Percentiles rank a stretch among this genome's conserved stretches.
These are phyloP conservation scores for Saimiri boliviensis DNA, from an alignment of 2,113 vertebrate genomes.

Conservation along the genomic window DNA sequence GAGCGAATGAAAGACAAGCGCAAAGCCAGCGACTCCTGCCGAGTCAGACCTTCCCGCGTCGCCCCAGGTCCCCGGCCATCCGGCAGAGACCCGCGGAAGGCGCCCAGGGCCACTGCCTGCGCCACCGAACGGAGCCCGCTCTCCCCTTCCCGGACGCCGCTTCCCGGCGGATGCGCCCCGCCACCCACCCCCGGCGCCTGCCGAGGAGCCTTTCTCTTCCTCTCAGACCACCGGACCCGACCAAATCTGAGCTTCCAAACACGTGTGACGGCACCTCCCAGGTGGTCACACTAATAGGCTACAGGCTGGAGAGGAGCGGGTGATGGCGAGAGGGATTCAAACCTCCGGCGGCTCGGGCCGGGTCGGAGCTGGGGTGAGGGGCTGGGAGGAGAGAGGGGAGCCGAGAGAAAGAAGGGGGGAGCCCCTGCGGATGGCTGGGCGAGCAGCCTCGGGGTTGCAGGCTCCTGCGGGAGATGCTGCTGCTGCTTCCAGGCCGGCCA, in stretches of 20 bases:
- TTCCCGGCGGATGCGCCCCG: background rate
- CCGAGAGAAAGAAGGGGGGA: background rate
- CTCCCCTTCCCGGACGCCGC: slow-evolving; percentile 24
- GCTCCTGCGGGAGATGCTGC: background rate
- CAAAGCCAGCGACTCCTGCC: background rate
- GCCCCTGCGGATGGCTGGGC: background rate
- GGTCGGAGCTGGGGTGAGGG: background rate
- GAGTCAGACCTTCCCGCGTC: background rate
- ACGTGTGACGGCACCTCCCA: background rate
- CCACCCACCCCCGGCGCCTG: background rate
- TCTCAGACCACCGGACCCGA: background rate
- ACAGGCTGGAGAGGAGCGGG: background rate
- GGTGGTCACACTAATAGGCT: background rate
- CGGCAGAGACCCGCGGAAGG: background rate
- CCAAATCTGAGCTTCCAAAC: slow-evolving; percentile 30
- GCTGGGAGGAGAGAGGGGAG: background rate
- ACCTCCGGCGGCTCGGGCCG: background rate
- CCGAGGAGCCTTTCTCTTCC: background rate
- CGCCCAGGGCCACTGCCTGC: background rate
- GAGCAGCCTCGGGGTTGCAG: background rate
- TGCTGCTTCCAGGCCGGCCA: background rate
- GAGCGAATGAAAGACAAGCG: background rate
- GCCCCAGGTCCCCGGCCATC: background rate
- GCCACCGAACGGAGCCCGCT: slow-evolving; percentile 4
- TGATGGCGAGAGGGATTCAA: background rate